Conservation (phyloP, 2,888 invertebrate genomes). For the Drosophila histrio region DNA sequence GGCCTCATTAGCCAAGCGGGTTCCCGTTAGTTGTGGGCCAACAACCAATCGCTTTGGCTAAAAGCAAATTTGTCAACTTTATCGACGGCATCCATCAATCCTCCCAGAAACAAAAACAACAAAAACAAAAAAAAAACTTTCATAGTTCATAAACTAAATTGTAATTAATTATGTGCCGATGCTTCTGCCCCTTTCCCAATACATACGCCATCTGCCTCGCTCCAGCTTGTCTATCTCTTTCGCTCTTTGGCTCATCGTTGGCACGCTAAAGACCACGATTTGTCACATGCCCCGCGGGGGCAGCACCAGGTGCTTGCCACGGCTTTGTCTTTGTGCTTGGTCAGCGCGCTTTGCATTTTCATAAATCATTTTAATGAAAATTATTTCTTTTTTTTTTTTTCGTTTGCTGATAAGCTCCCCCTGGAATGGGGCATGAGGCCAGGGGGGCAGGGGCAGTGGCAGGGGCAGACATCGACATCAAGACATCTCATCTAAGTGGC, state of each 20-base stretch:
- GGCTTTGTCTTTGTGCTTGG: slow-evolving; percentile 48
- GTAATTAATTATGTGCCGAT: slow-evolving; percentile 74
- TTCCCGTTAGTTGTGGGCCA: slow-evolving; percentile 16
- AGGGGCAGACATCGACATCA: slow-evolving; percentile 55
- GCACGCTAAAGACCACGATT: slow-evolving; percentile 60
- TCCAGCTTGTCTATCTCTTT: background rate
- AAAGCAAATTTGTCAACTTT: slow-evolving; percentile 76
- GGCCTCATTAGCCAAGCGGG: slow-evolving; percentile 44
- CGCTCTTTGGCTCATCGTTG: background rate
- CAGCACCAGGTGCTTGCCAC: slow-evolving; percentile 50
- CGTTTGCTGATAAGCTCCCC: slow-evolving; percentile 52
- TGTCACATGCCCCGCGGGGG: slow-evolving; percentile 48
- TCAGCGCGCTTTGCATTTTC: slow-evolving; percentile 75
- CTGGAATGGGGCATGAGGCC: background rate
- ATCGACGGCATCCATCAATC: slow-evolving; percentile 70
- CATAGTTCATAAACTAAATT: slow-evolving; percentile 73
- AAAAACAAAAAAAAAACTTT: slow-evolving; percentile 20
- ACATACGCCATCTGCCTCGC: too few relatives aligned
- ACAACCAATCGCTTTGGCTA: slow-evolving; percentile 46
- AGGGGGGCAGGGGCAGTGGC: slow-evolving; percentile 8
- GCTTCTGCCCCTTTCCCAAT: background rate
- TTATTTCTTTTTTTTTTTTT: slow-evolving; percentile 50
- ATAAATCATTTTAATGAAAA: slow-evolving; percentile 79
- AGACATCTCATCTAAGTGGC: slow-evolving; percentile 78
- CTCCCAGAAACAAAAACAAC: too few relatives aligned